Percentiles rank a stretch among this genome's conserved stretches.
Evolutionary conservation across 1,140 invertebrate species (phyloP).

Genomic region (Notospermus geniculatus): DNA sequence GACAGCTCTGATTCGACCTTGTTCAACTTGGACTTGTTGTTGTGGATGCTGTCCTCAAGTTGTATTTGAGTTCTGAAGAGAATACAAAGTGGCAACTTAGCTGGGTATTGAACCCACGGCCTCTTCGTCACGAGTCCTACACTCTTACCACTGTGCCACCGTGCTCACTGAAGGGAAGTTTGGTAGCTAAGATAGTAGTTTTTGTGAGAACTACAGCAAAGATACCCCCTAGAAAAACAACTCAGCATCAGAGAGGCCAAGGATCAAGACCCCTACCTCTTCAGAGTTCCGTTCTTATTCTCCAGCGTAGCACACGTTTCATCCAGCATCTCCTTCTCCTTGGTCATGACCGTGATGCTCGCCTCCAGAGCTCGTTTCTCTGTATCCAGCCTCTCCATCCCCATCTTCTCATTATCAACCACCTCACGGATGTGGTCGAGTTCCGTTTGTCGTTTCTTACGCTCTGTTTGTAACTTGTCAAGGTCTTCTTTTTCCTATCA

Average conservation of each 20-base stretch:
- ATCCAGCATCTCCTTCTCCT: constrained; percentile 41
- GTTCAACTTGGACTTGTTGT: constrained; percentile 24
- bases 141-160: too few relatives aligned
- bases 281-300: constrained; percentile 43
- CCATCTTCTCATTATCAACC: constrained; percentile 35
- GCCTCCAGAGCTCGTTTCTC: constrained; percentile 43
- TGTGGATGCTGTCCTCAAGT: constrained; percentile 9
- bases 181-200: too few relatives aligned
- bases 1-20: constrained; percentile 36
- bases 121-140: too few relatives aligned
- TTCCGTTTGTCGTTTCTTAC: constrained; percentile 34
- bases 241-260: too few relatives aligned
- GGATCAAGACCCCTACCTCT: too few relatives aligned
- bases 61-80: constrained; percentile 7
- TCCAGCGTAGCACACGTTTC: constrained; percentile 40
- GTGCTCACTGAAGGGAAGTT: too few relatives aligned
- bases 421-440: constrained; percentile 36
- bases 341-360: constrained; percentile 30
- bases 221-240: too few relatives aligned
- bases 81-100: too few relatives aligned
- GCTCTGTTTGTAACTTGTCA: constrained; percentile 39
- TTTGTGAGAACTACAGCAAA: too few relatives aligned
- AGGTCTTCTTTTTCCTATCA: constrained; percentile 44
- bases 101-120: too few relatives aligned
- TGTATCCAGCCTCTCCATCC: constrained; percentile 34